phyloP scores from a whole-genome alignment of 2,113 vertebrate genomes.

The Pseudois nayaur region DNA sequence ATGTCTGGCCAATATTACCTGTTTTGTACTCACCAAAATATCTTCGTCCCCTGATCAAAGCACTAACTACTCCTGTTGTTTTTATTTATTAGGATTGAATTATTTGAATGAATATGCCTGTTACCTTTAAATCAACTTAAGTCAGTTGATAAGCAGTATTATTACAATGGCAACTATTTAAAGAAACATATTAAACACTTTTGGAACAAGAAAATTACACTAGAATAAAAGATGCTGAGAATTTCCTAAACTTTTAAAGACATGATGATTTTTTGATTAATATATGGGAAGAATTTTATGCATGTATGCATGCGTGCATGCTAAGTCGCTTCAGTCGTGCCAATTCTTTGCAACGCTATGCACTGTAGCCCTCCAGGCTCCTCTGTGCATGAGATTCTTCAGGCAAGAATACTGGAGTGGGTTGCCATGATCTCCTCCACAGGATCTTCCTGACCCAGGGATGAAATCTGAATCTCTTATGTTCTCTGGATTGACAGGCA shows the following conservation, averaged over 20 bases:
- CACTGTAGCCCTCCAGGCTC: neutral
- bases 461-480: neutral
- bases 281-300: neutral
- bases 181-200: neutral
- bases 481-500: neutral
- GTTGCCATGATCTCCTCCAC: neutral
- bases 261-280: neutral
- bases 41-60: neutral
- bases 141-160: neutral
- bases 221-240: neutral
- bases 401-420: neutral
- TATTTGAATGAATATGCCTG: neutral
- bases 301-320: neutral
- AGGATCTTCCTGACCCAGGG: neutral
- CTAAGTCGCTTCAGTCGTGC: rapidly evolving
- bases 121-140: neutral
- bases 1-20: neutral
- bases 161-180: neutral
- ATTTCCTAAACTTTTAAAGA: neutral
- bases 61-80: neutral
- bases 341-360: neutral
- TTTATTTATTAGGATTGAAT: neutral
- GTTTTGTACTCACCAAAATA: neutral
- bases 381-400: neutral
- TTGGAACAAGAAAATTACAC: neutral